phyloP scores from a whole-genome alignment of 2,113 vertebrate species.

The Oriolus oriolus region DNA sequence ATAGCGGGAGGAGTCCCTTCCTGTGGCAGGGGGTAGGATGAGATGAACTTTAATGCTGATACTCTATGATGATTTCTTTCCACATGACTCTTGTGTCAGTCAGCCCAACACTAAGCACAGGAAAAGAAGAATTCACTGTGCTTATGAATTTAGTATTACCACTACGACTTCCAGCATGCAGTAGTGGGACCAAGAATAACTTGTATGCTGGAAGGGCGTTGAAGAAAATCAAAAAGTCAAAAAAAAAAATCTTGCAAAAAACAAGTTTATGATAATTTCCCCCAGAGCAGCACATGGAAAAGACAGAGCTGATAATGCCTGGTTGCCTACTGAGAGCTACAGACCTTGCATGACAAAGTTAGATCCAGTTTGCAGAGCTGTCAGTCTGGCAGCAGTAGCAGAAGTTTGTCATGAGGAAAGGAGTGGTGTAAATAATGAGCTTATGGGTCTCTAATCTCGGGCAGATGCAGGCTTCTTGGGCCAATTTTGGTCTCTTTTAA shows the following conservation, averaged over 20 bases:
- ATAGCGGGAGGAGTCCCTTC: fast-evolving
- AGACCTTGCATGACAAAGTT: neutral
- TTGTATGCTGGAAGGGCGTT: fast-evolving
- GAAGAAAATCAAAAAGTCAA: neutral
- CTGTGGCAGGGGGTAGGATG: neutral
- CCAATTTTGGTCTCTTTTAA: neutral
- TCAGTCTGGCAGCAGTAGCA: neutral
- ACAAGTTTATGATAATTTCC: neutral
- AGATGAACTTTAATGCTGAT: neutral
- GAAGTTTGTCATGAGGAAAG: neutral
- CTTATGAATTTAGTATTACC: neutral
- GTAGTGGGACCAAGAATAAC: neutral
- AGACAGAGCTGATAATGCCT: neutral
- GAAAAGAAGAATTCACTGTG: neutral
- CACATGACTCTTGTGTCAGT: fast-evolving
- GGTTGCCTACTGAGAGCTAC: neutral
- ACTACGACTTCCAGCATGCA: neutral
- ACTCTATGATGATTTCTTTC: neutral
- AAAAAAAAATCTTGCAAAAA: neutral
- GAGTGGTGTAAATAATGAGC: neutral
- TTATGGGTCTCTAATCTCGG: neutral
- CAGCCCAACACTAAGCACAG: neutral
- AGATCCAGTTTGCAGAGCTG: neutral
- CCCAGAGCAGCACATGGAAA: neutral
- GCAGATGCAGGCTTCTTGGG: neutral